These are phyloP conservation scores for Lissocephala sabroskyi DNA, from an alignment of 2,888 invertebrate species.

Conservation along the genomic window DNA sequence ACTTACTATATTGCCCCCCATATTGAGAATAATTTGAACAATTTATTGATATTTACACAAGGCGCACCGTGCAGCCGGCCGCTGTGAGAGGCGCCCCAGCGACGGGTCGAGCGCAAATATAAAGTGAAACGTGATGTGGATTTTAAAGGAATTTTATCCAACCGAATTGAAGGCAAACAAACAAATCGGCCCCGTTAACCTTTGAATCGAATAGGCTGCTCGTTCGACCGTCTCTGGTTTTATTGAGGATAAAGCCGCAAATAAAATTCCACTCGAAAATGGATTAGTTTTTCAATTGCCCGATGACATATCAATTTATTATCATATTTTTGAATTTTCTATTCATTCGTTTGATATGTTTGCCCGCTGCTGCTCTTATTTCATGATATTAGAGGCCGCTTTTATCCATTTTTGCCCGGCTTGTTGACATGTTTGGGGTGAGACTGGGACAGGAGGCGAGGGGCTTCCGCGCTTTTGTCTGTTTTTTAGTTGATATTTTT, in stretches of 20 bases:
- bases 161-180: background rate
- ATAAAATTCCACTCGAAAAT: background rate
- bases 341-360: conserved; percentile 9
- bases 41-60: conserved; percentile 10
- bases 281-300: conserved; percentile 32
- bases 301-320: conserved; percentile 33
- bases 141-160: conserved; percentile 7
- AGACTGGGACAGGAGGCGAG: too few species aligned
- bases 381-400: too few species aligned
- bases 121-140: conserved; percentile 2
- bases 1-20: too few species aligned
- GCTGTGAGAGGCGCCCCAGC: background rate
- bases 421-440: too few species aligned
- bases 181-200: background rate
- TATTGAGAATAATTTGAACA: too few species aligned
- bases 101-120: conserved; percentile 7
- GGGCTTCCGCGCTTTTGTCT: conserved; percentile 21
- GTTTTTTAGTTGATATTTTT: conserved; percentile 38
- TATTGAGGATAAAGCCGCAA: background rate
- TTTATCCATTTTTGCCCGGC: background rate
- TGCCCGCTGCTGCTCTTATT: background rate
- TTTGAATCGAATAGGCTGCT: background rate
- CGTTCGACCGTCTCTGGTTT: background rate
- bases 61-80: background rate
- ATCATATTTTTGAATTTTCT: background rate